These are phyloP conservation scores for Polydrusus cervinus DNA, from an alignment of 2,888 invertebrate species.

Conservation along the genomic window DNA sequence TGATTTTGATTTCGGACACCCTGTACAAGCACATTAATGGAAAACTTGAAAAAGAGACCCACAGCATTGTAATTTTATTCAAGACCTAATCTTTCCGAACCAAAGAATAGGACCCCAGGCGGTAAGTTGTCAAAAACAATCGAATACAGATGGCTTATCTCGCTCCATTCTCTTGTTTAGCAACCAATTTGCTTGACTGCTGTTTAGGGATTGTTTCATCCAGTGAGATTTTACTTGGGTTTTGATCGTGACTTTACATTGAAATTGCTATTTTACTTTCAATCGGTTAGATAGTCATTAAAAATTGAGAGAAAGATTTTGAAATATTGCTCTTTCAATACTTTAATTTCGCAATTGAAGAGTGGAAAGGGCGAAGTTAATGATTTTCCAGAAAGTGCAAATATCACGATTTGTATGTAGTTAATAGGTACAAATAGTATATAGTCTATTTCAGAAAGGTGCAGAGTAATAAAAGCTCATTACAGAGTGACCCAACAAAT, in stretches of 20 bases:
- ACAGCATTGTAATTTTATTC: not conserved
- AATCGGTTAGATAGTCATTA: not conserved
- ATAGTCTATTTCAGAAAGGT: too few species aligned
- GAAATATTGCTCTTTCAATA: not conserved
- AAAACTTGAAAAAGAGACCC: too few species aligned
- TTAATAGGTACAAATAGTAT: too few species aligned
- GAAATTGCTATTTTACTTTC: conserved; percentile 22
- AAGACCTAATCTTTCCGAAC: not conserved
- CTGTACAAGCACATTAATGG: too few species aligned
- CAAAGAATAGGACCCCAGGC: conserved; percentile 34
- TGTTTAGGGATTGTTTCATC: conserved; percentile 39
- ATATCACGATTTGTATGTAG: too few species aligned
- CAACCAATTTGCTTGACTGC: conserved; percentile 40
- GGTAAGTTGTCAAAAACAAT: conserved; percentile 39
- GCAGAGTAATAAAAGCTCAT: too few species aligned
- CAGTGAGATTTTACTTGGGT: conserved; percentile 16
- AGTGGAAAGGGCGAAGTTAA: too few species aligned
- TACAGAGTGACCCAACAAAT: too few species aligned
- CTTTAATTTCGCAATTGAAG: too few species aligned
- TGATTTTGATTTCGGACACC: too few species aligned
- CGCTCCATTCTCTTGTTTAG: conserved; percentile 37
- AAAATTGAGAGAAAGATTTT: not conserved
- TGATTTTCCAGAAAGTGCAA: too few species aligned
- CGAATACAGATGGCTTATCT: conserved; percentile 39
- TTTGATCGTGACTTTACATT: conserved; percentile 32